These are phyloP conservation scores for Bombus waltoni DNA, from an alignment of 1,140 invertebrate species.

Conservation along the genomic window DNA sequence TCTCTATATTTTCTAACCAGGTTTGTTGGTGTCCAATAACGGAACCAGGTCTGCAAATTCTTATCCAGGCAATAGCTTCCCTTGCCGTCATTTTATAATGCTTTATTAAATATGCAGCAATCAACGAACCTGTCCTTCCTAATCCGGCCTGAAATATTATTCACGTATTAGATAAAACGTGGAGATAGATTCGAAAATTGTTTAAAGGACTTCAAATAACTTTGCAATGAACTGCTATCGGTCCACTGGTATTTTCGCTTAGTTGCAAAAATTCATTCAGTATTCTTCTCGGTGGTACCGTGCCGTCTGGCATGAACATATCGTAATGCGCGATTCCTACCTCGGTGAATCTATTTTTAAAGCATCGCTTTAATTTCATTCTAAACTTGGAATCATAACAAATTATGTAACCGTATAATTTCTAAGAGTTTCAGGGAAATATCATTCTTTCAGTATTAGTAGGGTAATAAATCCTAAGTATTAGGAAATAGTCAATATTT, in stretches of 20 bases:
- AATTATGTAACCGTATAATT: background rate
- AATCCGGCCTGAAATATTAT: conserved; percentile 86
- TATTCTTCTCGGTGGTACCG: conserved; percentile 87
- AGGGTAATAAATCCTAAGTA: background rate
- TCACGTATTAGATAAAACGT: background rate
- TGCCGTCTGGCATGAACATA: conserved; percentile 92
- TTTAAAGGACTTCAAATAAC: conserved; percentile 75
- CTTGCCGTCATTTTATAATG: conserved; percentile 91
- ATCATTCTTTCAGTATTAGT: background rate
- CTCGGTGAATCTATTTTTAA: conserved; percentile 85
- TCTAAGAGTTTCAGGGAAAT: background rate
- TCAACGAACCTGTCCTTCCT: conserved; percentile 91
- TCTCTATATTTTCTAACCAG: conserved; percentile 87
- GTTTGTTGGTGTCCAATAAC: conserved; percentile 92
- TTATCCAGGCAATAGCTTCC: conserved; percentile 92
- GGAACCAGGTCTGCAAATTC: conserved; percentile 92
- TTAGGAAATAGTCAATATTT: background rate
- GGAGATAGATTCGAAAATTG: background rate
- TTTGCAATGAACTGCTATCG: conserved; percentile 93
- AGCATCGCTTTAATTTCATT: conserved; percentile 6
- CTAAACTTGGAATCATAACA: background rate
- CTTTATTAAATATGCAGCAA: conserved; percentile 93
- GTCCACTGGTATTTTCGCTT: conserved; percentile 87
- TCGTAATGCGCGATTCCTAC: conserved; percentile 91
- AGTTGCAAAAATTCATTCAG: conserved; percentile 89